A percentile compares a stretch with the other conserved stretches of the same genome.
Evolutionary conservation across 2,888 invertebrate species (phyloP).

Genomic region (Drosophila crucigera): DNA sequence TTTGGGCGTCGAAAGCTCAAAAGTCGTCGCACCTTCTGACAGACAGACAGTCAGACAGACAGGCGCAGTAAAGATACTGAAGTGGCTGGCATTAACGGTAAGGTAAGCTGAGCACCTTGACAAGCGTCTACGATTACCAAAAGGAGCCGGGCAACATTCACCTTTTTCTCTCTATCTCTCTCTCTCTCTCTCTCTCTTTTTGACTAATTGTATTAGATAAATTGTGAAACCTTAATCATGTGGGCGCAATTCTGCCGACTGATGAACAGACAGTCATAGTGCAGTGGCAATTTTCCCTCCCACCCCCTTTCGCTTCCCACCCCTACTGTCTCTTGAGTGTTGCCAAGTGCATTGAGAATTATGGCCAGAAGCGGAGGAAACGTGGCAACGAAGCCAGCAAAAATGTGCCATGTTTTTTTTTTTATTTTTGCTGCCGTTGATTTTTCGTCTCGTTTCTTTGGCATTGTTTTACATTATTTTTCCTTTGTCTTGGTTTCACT

Average conservation of each 20-base stretch:
- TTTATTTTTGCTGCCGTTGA: constrained; percentile 39
- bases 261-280: constrained; percentile 5
- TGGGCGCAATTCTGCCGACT: constrained; percentile 56
- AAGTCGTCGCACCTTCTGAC: constrained; percentile 69
- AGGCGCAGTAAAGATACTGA: constrained; percentile 17
- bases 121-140: constrained; percentile 73
- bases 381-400: neutral
- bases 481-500: constrained; percentile 54
- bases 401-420: constrained; percentile 12
- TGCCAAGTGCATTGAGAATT: constrained; percentile 56
- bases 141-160: constrained; percentile 17
- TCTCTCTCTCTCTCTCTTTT: constrained; percentile 14
- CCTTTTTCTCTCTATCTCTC: neutral
- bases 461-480: constrained; percentile 68
- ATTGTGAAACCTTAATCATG: constrained; percentile 81
- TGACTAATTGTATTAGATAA: constrained; percentile 82
- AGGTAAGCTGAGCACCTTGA: constrained; percentile 37
- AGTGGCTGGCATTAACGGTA: constrained; percentile 58
- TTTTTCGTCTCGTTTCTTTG: constrained; percentile 42
- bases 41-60: constrained; percentile 3
- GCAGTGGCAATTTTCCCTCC: neutral
- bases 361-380: neutral
- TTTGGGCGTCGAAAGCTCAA: constrained; percentile 71
- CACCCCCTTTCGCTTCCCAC: neutral
- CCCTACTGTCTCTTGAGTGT: constrained; percentile 22